A percentile compares a stretch with the other conserved stretches of the same genome.
phyloP scores from a whole-genome alignment of 2,797 vertebrate genomes.

The Nasua narica region DNA sequence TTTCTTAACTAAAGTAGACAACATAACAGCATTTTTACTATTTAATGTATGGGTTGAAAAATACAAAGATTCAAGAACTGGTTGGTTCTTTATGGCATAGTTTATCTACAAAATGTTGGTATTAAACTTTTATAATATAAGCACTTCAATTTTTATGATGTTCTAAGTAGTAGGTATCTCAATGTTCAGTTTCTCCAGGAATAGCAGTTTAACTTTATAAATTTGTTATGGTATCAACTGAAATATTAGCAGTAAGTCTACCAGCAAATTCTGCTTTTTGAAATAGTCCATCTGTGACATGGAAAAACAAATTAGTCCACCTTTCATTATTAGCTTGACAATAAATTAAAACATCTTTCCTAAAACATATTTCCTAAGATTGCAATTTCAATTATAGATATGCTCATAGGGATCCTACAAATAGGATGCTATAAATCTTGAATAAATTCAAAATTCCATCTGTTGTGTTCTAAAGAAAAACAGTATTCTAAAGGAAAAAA shows the following conservation, averaged over 20 bases:
- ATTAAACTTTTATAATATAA: constrained; percentile 52
- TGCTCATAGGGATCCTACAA: constrained; percentile 56
- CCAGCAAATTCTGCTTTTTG: constrained; percentile 49
- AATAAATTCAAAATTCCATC: constrained; percentile 67
- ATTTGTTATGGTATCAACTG: constrained; percentile 42
- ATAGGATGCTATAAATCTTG: constrained; percentile 69
- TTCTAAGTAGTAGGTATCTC: background rate
- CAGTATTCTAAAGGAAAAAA: constrained; percentile 65
- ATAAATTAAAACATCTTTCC: constrained; percentile 74
- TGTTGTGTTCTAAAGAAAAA: constrained; percentile 67
- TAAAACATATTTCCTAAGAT: constrained; percentile 75
- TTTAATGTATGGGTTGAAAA: background rate
- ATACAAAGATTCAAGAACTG: background rate
- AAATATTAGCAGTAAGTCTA: constrained; percentile 1
- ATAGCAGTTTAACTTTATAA: constrained; percentile 64
- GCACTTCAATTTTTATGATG: constrained; percentile 44
- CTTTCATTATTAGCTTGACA: constrained; percentile 77
- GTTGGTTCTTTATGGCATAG: background rate
- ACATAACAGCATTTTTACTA: background rate
- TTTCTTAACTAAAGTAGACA: background rate
- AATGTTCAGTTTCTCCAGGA: constrained; percentile 51
- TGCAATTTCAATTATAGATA: constrained; percentile 77
- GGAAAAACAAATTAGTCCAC: constrained; percentile 75
- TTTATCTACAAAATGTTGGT: background rate
- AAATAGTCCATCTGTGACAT: constrained; percentile 67